These are phyloP conservation scores for Dysmachus trigonus DNA, from an alignment of 2,888 invertebrate species.

Conservation along the genomic window DNA sequence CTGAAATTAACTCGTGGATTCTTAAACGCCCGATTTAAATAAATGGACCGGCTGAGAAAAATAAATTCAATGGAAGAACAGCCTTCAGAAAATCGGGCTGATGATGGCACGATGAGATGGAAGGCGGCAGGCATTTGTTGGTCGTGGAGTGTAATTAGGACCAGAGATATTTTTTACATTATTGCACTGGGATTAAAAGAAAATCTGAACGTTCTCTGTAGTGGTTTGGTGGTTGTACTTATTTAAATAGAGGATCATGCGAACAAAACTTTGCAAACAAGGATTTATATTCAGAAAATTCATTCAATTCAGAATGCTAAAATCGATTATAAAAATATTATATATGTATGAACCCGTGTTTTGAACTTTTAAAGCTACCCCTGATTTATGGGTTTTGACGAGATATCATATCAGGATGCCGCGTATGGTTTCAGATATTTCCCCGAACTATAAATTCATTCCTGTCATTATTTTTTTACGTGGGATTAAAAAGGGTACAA, in stretches of 20 bases:
- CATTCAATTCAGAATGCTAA: too few species aligned
- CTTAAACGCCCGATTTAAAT: constrained; percentile 21
- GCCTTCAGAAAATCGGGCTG: background rate
- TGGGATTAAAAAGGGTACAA: too few species aligned
- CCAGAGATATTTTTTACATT: background rate
- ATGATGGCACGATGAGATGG: background rate
- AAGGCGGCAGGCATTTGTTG: background rate
- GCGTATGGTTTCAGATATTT: too few species aligned
- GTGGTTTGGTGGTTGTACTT: too few species aligned
- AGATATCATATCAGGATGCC: too few species aligned
- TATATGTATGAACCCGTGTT: too few species aligned
- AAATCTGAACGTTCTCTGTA: background rate
- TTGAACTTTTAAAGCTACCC: too few species aligned
- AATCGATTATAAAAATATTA: too few species aligned
- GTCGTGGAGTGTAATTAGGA: background rate
- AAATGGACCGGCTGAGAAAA: background rate
- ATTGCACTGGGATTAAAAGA: background rate
- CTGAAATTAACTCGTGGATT: background rate
- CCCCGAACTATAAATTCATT: too few species aligned
- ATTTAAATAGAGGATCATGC: too few species aligned
- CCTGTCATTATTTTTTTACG: too few species aligned
- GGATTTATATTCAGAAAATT: background rate
- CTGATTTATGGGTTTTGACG: too few species aligned
- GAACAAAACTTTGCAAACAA: background rate
- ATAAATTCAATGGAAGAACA: background rate